These are phyloP conservation scores for Felis catus DNA, from an alignment of 2,113 vertebrate genomes.

Conservation along the genomic window F.catus_Fca126_mat1.0 CM031419.1:30477001-30477500, in stretches of 20 bases:
- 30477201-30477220: conserved; percentile 6
- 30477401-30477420: conserved; percentile 12
- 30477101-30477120: neutral
- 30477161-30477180: conserved; percentile 34
- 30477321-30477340: conserved; percentile 49
- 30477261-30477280: neutral
- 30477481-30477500: conserved; percentile 28
- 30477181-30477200: neutral
- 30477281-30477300: conserved; percentile 15
- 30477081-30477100: neutral
- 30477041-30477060: neutral
- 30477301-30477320: neutral
- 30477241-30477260: neutral
- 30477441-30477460: neutral
- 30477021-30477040: neutral
- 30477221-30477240: neutral
- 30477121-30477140: neutral
- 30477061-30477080: conserved; percentile 27
- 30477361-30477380: conserved; percentile 11
- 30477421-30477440: neutral
- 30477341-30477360: neutral
- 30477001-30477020: conserved; percentile 11
- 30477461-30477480: neutral
- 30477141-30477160: conserved; percentile 5
- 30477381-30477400: neutral